Conservation (phyloP, 2,797 vertebrate genomes). For the Anabacerthia variegaticeps region DNA sequence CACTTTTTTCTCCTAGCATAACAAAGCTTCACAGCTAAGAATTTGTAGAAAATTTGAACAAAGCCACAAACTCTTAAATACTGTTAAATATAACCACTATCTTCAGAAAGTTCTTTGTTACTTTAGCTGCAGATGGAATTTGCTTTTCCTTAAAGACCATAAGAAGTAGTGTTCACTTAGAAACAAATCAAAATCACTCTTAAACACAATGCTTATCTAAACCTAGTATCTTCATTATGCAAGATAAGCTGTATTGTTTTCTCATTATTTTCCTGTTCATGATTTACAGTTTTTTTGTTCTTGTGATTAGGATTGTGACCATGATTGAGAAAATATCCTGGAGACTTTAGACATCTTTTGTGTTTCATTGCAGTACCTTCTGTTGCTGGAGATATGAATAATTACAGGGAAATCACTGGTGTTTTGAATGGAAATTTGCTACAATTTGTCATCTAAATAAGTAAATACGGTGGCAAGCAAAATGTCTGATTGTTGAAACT, state of each 20-base stretch:
- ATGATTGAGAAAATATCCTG: background rate
- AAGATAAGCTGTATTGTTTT: background rate
- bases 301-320: background rate
- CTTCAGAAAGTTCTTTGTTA: background rate
- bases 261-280: background rate
- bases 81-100: background rate
- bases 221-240: background rate
- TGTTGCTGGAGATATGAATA: background rate
- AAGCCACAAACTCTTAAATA: background rate
- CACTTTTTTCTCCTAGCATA: background rate
- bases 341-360: background rate
- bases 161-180: background rate
- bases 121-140: background rate
- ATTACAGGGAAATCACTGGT: background rate
- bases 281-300: background rate
- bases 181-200: background rate
- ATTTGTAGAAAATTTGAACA: background rate
- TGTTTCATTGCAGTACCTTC: background rate
- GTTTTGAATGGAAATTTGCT: background rate
- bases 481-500: background rate
- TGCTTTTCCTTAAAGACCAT: background rate
- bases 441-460: background rate
- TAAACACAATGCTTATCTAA: background rate
- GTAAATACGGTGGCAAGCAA: background rate
- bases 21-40: background rate